Conservation (phyloP, 1,140 invertebrate genomes). For the Drosophila eugracilis region DNA sequence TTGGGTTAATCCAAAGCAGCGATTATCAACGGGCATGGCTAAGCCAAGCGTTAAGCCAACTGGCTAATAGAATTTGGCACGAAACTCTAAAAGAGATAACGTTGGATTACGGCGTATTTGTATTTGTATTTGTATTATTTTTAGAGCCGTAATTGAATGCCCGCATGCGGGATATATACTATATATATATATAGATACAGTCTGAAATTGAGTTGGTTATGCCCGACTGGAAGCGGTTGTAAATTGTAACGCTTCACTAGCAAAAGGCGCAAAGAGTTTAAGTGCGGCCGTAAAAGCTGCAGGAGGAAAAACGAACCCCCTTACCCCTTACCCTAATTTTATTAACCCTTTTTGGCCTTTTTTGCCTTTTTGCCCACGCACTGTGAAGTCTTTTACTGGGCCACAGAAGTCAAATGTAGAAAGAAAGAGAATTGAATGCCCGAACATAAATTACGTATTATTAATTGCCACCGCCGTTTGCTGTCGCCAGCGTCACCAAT, state of each 20-base stretch:
- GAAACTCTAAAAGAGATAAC: constrained; percentile 28
- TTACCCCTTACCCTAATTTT: neutral
- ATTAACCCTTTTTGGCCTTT: constrained; percentile 61
- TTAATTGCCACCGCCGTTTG: constrained; percentile 72
- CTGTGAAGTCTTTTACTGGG: constrained; percentile 72
- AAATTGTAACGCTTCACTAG: constrained; percentile 80
- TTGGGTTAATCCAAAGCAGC: constrained; percentile 51
- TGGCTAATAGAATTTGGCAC: constrained; percentile 75
- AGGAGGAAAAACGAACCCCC: constrained; percentile 21
- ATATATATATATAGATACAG: neutral
- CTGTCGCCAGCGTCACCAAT: constrained; percentile 47
- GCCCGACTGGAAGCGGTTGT: constrained; percentile 58
- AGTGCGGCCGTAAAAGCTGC: constrained; percentile 47
- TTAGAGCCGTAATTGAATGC: constrained; percentile 40
- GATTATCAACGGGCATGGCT: constrained; percentile 45
- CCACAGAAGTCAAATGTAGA: constrained; percentile 76
- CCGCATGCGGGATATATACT: constrained; percentile 24
- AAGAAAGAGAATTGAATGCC: constrained; percentile 69
- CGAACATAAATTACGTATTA: constrained; percentile 80
- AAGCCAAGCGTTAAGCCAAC: constrained; percentile 71
- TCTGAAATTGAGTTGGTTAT: constrained; percentile 53
- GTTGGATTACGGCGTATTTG: constrained; percentile 49
- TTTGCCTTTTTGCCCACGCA: constrained; percentile 32
- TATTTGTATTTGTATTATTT: too few species aligned
- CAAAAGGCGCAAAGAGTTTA: constrained; percentile 64